Evolutionary conservation across 2,113 vertebrate species (phyloP).

Genomic region (Mystacornis crossleyi): DNA sequence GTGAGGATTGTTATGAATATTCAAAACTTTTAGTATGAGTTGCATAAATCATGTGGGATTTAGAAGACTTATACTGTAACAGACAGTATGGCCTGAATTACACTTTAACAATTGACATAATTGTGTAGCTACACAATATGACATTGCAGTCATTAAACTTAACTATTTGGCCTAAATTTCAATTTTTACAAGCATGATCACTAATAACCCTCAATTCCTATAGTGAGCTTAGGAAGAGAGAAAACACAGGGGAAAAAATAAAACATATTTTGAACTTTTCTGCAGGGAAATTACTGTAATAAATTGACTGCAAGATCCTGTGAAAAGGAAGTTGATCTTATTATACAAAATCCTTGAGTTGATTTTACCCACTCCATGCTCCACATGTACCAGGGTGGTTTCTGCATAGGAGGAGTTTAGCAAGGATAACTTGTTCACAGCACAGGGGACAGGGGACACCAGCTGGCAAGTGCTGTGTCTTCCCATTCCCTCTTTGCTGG

Average conservation of each 20-base stretch:
- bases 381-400: rapidly evolving
- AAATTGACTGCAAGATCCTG: background rate
- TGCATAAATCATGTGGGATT: background rate
- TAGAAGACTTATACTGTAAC: background rate
- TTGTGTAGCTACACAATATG: background rate
- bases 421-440: background rate
- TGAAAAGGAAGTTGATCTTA: background rate
- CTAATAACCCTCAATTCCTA: background rate
- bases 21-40: background rate
- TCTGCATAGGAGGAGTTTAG: rapidly evolving
- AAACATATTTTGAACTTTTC: background rate
- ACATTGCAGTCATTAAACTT: background rate
- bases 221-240: background rate
- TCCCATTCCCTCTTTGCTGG: background rate
- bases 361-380: background rate
- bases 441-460: background rate
- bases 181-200: background rate
- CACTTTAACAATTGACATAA: background rate
- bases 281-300: background rate
- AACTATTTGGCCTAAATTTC: background rate
- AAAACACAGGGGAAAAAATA: background rate
- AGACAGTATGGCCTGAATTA: background rate
- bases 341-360: background rate
- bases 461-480: rapidly evolving
- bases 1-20: conserved; percentile 29